These are phyloP conservation scores for Orientallactaga bullata DNA, from an alignment of 2,113 vertebrate genomes.

Conservation along the genomic window DNA sequence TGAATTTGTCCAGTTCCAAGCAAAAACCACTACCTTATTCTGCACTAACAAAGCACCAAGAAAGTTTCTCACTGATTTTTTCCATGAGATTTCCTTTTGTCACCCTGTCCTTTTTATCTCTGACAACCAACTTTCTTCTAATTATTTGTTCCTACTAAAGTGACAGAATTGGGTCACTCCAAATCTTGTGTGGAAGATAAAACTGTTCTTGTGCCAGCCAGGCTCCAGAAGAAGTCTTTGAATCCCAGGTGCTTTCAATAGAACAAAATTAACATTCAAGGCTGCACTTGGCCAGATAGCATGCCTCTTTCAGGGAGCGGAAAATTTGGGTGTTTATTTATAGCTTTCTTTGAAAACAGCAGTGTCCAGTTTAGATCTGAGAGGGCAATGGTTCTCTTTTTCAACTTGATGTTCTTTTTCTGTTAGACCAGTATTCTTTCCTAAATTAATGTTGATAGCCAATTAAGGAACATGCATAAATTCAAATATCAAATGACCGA, in stretches of 20 bases:
- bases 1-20: conserved; percentile 50
- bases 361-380: conserved; percentile 62
- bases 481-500: conserved; percentile 30
- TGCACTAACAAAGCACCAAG: conserved; percentile 4
- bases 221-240: conserved; percentile 65
- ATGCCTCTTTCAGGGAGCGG: conserved; percentile 65
- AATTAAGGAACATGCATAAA: conserved; percentile 39
- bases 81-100: not conserved
- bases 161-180: conserved; percentile 80
- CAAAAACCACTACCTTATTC: conserved; percentile 4
- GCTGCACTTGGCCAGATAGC: conserved; percentile 64
- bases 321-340: conserved; percentile 77
- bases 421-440: conserved; percentile 39
- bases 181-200: conserved; percentile 63
- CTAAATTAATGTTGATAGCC: conserved; percentile 54
- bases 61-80: conserved; percentile 28
- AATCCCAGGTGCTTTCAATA: conserved; percentile 81
- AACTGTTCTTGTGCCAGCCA: conserved; percentile 66
- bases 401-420: conserved; percentile 60
- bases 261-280: conserved; percentile 81
- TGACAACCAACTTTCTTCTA: conserved; percentile 79
- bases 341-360: conserved; percentile 75
- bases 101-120: conserved; percentile 63
- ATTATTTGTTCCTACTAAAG: conserved; percentile 76
- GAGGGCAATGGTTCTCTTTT: conserved; percentile 54